A percentile compares a stretch with the other conserved stretches of the same genome.
Evolutionary conservation across 2,888 invertebrate species (phyloP).

Genomic region (Macropis europaea): DNA sequence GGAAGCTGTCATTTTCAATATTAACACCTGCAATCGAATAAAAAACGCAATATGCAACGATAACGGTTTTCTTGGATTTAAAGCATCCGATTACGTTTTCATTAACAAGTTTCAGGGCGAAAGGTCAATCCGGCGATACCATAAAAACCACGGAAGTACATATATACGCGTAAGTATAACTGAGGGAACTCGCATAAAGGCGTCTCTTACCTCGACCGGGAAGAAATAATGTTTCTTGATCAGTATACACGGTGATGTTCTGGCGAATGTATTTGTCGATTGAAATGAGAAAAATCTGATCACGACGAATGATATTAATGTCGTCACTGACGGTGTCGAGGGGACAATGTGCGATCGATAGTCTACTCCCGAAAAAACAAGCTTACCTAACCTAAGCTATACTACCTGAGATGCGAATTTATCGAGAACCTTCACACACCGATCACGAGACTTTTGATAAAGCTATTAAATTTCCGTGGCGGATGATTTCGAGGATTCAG

Average conservation of each 20-base stretch:
- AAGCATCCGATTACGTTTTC: background rate
- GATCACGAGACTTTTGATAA: background rate
- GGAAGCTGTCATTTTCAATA: slow-evolving; percentile 80
- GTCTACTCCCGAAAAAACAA: slow-evolving; percentile 49
- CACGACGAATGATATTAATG: slow-evolving; percentile 45
- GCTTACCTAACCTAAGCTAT: slow-evolving; percentile 50
- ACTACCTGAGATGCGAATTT: slow-evolving; percentile 12
- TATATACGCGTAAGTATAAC: no score
- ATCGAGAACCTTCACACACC: background rate
- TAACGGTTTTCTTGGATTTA: no score
- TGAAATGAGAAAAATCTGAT: slow-evolving; percentile 33
- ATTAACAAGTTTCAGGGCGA: slow-evolving; percentile 10
- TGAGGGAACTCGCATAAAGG: background rate
- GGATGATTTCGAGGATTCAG: no score
- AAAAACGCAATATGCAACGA: no score
- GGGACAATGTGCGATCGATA: slow-evolving; percentile 67
- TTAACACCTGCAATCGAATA: slow-evolving; percentile 75
- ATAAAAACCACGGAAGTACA: background rate
- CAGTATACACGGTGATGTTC: background rate
- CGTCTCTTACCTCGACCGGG: slow-evolving; percentile 12
- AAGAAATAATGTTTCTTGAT: slow-evolving; percentile 1
- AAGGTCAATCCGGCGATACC: slow-evolving; percentile 25
- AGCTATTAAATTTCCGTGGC: background rate
- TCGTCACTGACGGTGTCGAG: slow-evolving; percentile 44
- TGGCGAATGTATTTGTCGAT: slow-evolving; percentile 4